These are phyloP conservation scores for Anniella stebbinsi DNA, from an alignment of 2,797 vertebrate genomes.

Conservation along the genomic window DNA sequence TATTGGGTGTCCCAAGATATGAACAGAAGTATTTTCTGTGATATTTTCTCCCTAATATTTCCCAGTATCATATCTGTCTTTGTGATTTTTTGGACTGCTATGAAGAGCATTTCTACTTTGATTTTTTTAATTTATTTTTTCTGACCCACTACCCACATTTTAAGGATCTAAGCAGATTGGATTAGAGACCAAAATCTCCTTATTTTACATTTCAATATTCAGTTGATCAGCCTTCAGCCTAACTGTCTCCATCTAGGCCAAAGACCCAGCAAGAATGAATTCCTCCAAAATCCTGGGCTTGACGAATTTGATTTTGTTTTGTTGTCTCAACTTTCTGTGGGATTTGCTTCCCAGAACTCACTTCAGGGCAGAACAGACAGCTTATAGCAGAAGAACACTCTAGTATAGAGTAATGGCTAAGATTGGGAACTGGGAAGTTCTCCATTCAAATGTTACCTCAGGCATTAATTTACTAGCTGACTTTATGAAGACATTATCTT, in stretches of 20 bases:
- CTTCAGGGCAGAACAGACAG: background rate
- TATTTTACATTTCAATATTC: background rate
- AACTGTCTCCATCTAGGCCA: background rate
- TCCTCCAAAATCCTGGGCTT: background rate
- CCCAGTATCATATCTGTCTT: background rate
- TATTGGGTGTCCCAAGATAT: background rate
- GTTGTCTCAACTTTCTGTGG: conserved; percentile 16
- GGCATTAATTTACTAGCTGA: background rate
- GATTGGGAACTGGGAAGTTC: background rate
- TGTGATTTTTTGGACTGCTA: background rate
- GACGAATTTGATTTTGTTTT: conserved; percentile 4
- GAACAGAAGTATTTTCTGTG: background rate
- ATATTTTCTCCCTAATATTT: background rate
- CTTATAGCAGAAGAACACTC: background rate
- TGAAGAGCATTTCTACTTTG: background rate
- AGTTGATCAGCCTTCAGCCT: conserved; percentile 11
- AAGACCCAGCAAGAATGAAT: background rate
- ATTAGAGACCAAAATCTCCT: background rate
- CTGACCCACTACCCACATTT: background rate
- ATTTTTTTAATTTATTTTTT: background rate
- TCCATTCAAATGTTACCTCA: background rate
- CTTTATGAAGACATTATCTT: background rate
- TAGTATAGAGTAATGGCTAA: background rate
- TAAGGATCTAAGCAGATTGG: background rate
- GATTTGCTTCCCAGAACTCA: conserved; percentile 2